phyloP scores from a whole-genome alignment of 2,797 vertebrate species.

The Percopsis omiscomaycus region DNA sequence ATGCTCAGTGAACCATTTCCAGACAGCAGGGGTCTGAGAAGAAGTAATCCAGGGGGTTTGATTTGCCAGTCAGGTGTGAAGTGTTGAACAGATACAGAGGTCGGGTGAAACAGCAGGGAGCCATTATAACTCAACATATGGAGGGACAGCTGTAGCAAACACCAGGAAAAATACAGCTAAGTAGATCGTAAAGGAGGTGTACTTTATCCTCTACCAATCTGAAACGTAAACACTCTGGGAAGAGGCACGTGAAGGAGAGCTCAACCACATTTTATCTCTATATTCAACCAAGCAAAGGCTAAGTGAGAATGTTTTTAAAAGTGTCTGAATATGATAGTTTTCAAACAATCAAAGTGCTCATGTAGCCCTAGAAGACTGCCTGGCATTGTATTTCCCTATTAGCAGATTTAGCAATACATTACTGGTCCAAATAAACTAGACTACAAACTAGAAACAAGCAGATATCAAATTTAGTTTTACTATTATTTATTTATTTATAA shows the following conservation, averaged over 20 bases:
- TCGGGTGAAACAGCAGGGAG: conserved; percentile 46
- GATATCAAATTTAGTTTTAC: neutral
- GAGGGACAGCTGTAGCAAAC: conserved; percentile 43
- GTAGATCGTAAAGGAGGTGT: conserved; percentile 11
- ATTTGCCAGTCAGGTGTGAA: conserved; percentile 58
- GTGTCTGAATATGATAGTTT: no score
- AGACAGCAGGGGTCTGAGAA: conserved; percentile 47
- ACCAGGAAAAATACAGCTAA: conserved; percentile 1
- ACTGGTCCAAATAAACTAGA: no score
- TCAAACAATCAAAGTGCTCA: no score
- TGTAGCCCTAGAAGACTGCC: no score
- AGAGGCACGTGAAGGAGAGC: neutral
- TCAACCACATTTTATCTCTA: neutral
- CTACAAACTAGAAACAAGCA: no score
- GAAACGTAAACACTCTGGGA: neutral
- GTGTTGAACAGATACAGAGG: conserved; percentile 51
- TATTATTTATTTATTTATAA: neutral
- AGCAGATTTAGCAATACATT: no score
- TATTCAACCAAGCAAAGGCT: no score
- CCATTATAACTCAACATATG: conserved; percentile 39
- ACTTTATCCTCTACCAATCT: neutral
- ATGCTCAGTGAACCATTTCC: conserved; percentile 48
- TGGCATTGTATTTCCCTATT: no score
- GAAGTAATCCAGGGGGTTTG: conserved; percentile 34
- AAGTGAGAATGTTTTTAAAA: no score